phyloP scores from a whole-genome alignment of 2,113 vertebrate species.

The Marcusenius ussheri region DNA sequence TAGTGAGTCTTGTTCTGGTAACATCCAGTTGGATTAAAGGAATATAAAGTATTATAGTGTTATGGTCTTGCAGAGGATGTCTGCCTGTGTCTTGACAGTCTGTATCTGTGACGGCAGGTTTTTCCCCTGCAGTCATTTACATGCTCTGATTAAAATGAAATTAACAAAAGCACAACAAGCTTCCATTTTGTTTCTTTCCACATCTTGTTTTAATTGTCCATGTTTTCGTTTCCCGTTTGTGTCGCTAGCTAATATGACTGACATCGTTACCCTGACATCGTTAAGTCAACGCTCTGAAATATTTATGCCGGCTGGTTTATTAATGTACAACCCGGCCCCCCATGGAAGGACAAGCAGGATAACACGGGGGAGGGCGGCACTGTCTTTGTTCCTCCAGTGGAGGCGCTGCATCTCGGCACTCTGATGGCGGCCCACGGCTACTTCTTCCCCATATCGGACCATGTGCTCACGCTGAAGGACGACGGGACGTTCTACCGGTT shows the following conservation, averaged over 20 bases:
- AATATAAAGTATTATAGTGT: background rate
- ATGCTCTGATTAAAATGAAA: background rate
- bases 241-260: background rate
- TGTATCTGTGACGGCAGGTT: no score
- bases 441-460: constrained; percentile 81
- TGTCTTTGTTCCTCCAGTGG: constrained; percentile 49
- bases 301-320: constrained; percentile 20
- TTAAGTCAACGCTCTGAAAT: constrained; percentile 7
- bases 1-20: background rate
- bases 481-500: constrained; percentile 80
- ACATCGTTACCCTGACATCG: constrained; percentile 5
- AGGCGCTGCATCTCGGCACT: constrained; percentile 75
- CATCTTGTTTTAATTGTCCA: background rate
- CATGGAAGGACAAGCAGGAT: background rate
- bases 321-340: constrained; percentile 7
- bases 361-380: background rate
- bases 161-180: background rate
- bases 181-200: background rate
- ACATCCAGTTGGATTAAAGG: background rate
- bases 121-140: background rate
- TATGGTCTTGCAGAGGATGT: background rate
- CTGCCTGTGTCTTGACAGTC: background rate
- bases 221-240: background rate
- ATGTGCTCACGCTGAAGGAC: constrained; percentile 74
- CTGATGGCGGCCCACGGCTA: constrained; percentile 79